Conservation (phyloP, 1,140 invertebrate genomes). For the Melanaphis sacchari region DNA sequence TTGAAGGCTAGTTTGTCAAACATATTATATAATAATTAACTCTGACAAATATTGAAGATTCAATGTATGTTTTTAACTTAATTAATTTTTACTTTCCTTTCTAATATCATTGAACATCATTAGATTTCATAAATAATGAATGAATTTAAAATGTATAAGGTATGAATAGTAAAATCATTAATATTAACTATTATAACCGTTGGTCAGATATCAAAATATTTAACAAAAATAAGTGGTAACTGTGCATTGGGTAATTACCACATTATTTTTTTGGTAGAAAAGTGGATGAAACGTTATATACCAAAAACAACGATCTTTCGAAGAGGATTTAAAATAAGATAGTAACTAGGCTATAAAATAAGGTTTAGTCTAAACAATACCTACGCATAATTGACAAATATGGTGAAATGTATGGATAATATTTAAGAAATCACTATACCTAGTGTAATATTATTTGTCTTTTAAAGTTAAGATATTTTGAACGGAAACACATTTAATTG, state of each 20-base stretch:
- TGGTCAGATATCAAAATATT: not conserved
- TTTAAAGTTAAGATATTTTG: not conserved
- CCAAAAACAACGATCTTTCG: not conserved
- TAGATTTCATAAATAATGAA: no score
- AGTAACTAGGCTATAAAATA: not conserved
- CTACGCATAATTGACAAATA: not conserved
- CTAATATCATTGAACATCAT: no score
- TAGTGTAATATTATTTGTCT: not conserved
- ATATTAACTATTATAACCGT: not conserved
- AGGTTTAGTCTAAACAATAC: not conserved
- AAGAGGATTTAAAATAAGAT: no score
- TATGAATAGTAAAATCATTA: no score
- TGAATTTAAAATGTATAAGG: no score
- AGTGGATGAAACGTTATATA: not conserved
- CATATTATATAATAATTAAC: no score
- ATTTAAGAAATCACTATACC: not conserved
- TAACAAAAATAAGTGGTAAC: not conserved
- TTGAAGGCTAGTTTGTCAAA: no score
- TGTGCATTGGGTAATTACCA: no score
- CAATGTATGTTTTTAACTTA: no score
- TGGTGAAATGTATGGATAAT: not conserved
- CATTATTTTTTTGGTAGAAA: not conserved
- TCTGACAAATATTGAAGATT: no score
- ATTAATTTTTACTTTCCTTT: no score
- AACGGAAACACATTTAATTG: not conserved